Evolutionary conservation across 2,888 invertebrate species (phyloP), one percentile per base, ranked within the genome.

Genomic region (Oscheius sp.): DNA sequence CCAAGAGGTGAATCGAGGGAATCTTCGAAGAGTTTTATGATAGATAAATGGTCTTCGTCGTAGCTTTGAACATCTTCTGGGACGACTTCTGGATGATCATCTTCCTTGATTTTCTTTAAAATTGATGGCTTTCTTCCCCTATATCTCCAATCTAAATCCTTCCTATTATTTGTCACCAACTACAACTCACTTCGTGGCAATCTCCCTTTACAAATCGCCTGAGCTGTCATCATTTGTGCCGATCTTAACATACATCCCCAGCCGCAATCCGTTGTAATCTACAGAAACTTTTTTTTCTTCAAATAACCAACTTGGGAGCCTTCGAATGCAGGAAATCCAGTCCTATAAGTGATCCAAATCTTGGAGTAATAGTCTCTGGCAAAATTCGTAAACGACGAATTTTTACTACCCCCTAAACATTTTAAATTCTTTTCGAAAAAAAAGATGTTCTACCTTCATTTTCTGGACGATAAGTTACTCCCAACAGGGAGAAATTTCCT

Each of bases 181-280:
- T n/a, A n/a, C n/a, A n/a, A n/a, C 12, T 53, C 88, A 90, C 91
- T 92, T 88, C 94, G 90, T 63, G 93, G 93, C 65, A 95, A 89
- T 87, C 93, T 92, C 86, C 94, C 93, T 78, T 91, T 91, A 46
- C 93, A 90, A 68, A 95, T 88, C 12, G 92, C 94, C 87, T 95
- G 94, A 0, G 93, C 94, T 71, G 95, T 88, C 88, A 95, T 89
- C 95, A 95, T 95, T 88, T 95, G 95, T 8, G 94, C 94, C 88
- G 93, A 93, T 57, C 95, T 90, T 27, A 92, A 82, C 91, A 92
- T 92, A 85, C 95, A 95, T 0, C 95, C 95, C 95, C 95, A 95
- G 3, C 95, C 95, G 88, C 94, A 94, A 87, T 95, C 95, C 3
- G 93, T 92, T 1, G 93, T 94, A 80, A 92, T 92, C 72, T 91